Base-by-base conservation (phyloP, 1,140 invertebrate genomes). In the Pogonomyrmex californicus region DNA sequence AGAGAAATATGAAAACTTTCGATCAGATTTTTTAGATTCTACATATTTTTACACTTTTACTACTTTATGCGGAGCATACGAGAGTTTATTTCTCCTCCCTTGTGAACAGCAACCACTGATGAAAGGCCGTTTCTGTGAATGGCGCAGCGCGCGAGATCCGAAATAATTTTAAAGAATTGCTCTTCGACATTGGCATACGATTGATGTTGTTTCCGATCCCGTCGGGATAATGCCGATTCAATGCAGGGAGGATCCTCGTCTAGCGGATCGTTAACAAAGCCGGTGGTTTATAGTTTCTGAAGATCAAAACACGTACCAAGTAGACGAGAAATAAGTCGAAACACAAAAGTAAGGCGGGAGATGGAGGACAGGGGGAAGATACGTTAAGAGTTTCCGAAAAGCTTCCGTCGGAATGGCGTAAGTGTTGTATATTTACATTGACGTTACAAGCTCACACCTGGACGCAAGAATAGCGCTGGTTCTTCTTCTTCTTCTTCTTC, bases 361-460 rank as follows among this genome's bases (percentile, higher is more conserved):
- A 51, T 58, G 77, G 60, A 88, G 62, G 62, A 36, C 41, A 66
- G 49, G 12, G 3, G 65, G 38, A 51, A 82, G 56, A 88, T 90
- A 88, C 89, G 90, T 91, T 91, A 91, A 91, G 90, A 91, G 90
- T 91, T 91, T 89, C 77, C 90, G 85, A 91, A 91, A 89, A 91
- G 90, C 54, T 68, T 91, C 38, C 60, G 66, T 77, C 60, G 71
- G 71, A 91, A 91, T 91, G 77, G 87, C 87, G 79, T 91, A 91
- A 91, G 90, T 91, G 90, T 91, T 91, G 90, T 91, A 91, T 91
- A 91, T 91, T 91, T 91, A 91, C 87, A 91, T 23, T 91, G 89
- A 86, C 92, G 91, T 91, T 94, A 93, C 93, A 94, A 88, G 73
- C 91, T 94, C 90, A 92, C 94, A 95, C 94, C 94, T 95, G 94